These are phyloP conservation scores for Rhamnusium bicolor DNA, from an alignment of 2,888 invertebrate genomes.

Conservation along the genomic window DNA sequence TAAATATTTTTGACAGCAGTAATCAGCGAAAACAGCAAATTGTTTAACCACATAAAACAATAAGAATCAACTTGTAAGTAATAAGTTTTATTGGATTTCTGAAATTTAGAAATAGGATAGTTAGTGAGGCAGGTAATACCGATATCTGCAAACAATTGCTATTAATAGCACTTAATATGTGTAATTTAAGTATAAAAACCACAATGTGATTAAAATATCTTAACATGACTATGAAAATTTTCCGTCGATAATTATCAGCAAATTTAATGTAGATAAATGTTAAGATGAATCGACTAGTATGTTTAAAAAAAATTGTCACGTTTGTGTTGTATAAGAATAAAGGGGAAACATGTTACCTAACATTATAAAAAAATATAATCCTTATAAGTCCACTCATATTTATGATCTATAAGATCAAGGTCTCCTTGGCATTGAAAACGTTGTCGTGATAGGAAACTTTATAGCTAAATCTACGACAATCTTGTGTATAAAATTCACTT, in stretches of 20 bases:
- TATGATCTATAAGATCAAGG: constrained; percentile 43
- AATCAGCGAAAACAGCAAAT: too few relatives aligned
- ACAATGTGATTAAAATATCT: constrained; percentile 40
- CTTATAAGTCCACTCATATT: constrained; percentile 38
- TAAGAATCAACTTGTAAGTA: too few relatives aligned
- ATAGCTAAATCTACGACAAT: constrained; percentile 33
- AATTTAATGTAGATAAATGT: constrained; percentile 36
- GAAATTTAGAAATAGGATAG: too few relatives aligned
- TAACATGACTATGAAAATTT: constrained; percentile 40
- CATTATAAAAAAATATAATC: constrained; percentile 34
- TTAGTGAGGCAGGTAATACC: neutral
- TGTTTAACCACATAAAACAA: too few relatives aligned
- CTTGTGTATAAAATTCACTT: constrained; percentile 30
- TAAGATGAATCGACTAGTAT: neutral
- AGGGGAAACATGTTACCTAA: constrained; percentile 33
- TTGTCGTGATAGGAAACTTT: constrained; percentile 40
- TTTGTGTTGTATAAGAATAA: constrained; percentile 40
- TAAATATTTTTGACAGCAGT: too few relatives aligned
- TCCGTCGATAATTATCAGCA: constrained; percentile 38
- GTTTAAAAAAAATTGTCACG: constrained; percentile 42
- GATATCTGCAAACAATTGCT: constrained; percentile 18
- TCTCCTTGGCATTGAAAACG: constrained; percentile 38
- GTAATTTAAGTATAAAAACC: constrained; percentile 41
- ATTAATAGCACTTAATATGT: constrained; percentile 22
- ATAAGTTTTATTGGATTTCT: too few relatives aligned